Evolutionary conservation across 2,888 invertebrate genomes (phyloP).

Genomic region (Charanyca ferruginea): DNA sequence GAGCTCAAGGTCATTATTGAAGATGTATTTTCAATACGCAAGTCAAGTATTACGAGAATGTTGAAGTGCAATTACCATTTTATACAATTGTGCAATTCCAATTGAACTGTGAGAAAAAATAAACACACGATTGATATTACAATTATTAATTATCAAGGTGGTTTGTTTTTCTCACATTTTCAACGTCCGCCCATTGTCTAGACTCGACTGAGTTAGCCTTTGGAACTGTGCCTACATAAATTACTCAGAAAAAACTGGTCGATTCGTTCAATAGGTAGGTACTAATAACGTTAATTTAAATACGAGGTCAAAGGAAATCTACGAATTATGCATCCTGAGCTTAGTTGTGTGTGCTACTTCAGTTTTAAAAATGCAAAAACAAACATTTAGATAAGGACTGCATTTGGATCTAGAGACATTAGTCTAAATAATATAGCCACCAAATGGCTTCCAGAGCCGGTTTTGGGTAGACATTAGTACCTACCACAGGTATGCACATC

Average conservation of each 20-base stretch:
- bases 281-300: conserved; percentile 74
- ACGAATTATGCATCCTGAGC: conserved; percentile 58
- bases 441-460: conserved; percentile 39
- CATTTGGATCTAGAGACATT: conserved; percentile 39
- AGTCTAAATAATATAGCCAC: conserved; percentile 21
- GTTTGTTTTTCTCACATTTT: conserved; percentile 80
- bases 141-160: conserved; percentile 69
- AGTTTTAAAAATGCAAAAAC: conserved; percentile 30
- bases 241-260: conserved; percentile 67
- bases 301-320: conserved; percentile 74
- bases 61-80: conserved; percentile 64
- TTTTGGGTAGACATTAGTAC: conserved; percentile 24
- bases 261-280: conserved; percentile 67
- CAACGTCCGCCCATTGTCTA: conserved; percentile 85
- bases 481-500: conserved; percentile 17
- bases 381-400: conserved; percentile 15
- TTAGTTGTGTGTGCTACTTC: conserved; percentile 17
- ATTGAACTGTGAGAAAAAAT: conserved; percentile 67
- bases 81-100: conserved; percentile 62
- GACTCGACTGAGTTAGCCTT: conserved; percentile 56
- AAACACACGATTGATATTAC: conserved; percentile 69
- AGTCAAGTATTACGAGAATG: conserved; percentile 61
- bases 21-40: conserved; percentile 62
- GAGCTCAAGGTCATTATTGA: conserved; percentile 70
- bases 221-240: conserved; percentile 68